Conservation (phyloP, 2,888 invertebrate genomes). For the Drosophila buzzatii region DNA sequence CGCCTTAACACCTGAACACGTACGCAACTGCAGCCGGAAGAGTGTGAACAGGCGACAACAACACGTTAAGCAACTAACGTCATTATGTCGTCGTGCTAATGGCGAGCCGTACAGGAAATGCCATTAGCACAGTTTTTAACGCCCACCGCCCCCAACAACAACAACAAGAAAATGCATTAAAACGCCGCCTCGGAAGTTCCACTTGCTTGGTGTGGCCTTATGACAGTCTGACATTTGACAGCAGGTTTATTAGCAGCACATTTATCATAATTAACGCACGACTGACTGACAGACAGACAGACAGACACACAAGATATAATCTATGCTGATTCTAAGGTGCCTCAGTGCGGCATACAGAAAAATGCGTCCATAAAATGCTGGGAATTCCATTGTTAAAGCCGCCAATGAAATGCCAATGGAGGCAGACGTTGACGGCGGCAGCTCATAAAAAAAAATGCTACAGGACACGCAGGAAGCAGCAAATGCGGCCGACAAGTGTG, state of each 20-base stretch:
- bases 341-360: slow-evolving; percentile 52
- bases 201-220: slow-evolving; percentile 33
- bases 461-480: slow-evolving; percentile 35
- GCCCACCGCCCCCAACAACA: slow-evolving; percentile 6
- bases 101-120: slow-evolving; percentile 64
- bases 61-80: slow-evolving; percentile 36
- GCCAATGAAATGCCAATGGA: slow-evolving; percentile 36
- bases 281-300: neutral
- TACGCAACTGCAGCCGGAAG: slow-evolving; percentile 22
- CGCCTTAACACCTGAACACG: slow-evolving; percentile 42
- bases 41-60: slow-evolving; percentile 29
- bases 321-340: slow-evolving; percentile 17
- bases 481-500: slow-evolving; percentile 18
- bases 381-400: slow-evolving; percentile 63
- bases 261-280: slow-evolving; percentile 74
- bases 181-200: slow-evolving; percentile 30
- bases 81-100: slow-evolving; percentile 57
- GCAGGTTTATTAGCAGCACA: slow-evolving; percentile 66
- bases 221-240: slow-evolving; percentile 30
- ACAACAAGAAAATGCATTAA: slow-evolving; percentile 66
- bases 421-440: slow-evolving; percentile 25
- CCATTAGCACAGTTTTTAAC: slow-evolving; percentile 64
- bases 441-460: slow-evolving; percentile 61
- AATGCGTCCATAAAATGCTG: slow-evolving; percentile 49
- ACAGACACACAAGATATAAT: slow-evolving; percentile 20